These are phyloP conservation scores for Kuschelorhynchus macadamiae DNA, from an alignment of 2,888 invertebrate species.

Conservation along the genomic window DNA sequence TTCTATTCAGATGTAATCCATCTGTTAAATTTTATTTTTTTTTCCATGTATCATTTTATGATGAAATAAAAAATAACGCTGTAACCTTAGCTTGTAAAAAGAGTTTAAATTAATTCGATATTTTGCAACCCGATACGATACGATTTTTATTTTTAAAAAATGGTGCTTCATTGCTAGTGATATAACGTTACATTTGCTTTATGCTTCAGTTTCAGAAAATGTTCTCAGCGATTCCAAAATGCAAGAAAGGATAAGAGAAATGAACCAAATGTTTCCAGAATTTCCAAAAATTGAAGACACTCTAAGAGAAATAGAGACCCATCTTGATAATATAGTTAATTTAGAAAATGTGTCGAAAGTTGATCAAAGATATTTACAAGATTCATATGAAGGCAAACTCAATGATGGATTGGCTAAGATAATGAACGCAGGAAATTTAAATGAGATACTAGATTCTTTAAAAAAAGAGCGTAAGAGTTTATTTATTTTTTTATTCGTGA, in stretches of 20 bases:
- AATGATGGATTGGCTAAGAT: not conserved
- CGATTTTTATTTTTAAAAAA: no score
- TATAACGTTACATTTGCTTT: no score
- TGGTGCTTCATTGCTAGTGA: no score
- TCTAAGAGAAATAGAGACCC: slow-evolving; percentile 34
- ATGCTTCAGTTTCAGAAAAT: slow-evolving; percentile 20
- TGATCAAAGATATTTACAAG: not conserved
- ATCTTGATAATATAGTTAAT: slow-evolving; percentile 34
- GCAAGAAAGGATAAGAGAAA: slow-evolving; percentile 24
- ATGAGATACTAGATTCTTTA: not conserved
- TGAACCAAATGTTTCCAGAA: slow-evolving; percentile 32
- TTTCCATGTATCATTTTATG: no score
- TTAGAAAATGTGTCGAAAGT: not conserved
- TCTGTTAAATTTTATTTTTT: no score
- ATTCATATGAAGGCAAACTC: not conserved
- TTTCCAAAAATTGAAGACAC: slow-evolving; percentile 43
- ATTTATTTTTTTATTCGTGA: no score
- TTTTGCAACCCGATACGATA: no score
- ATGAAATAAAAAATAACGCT: no score
- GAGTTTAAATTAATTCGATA: no score
- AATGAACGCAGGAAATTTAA: not conserved
- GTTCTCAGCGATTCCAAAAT: slow-evolving; percentile 20
- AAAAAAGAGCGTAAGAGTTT: slow-evolving; percentile 4
- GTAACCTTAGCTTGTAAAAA: no score
- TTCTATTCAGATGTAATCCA: no score